A percentile compares a stretch with the other conserved stretches of the same genome.
Conservation (phyloP, 1,140 invertebrate genomes). For the Scaptomyza pallida region DNA sequence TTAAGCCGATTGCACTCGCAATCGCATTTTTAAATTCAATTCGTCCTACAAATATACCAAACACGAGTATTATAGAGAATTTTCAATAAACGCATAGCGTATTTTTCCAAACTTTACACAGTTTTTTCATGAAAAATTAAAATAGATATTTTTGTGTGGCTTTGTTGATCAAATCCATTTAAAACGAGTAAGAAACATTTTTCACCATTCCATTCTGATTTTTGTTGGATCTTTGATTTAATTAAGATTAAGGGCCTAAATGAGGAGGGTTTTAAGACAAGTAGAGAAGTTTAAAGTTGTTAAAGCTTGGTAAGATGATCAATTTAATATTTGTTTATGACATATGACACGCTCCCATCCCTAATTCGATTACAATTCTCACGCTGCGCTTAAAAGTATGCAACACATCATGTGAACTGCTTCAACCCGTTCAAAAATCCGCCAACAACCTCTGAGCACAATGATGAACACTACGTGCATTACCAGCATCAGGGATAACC, state of each 20-base stretch:
- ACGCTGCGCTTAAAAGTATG: constrained; percentile 59
- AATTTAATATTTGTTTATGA: not conserved
- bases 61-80: not conserved
- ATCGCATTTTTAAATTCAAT: constrained; percentile 16
- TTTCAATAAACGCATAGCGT: not conserved
- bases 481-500: constrained; percentile 30
- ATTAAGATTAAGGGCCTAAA: no score
- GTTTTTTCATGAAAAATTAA: not conserved
- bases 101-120: not conserved
- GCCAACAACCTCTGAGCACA: not conserved
- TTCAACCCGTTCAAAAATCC: constrained; percentile 1
- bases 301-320: no score
- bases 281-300: no score
- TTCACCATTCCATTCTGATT: not conserved
- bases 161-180: not conserved
- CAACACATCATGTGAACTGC: constrained; percentile 42
- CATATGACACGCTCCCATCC: not conserved
- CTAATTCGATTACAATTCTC: constrained; percentile 32
- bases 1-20: constrained; percentile 16
- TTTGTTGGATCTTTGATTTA: no score
- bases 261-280: no score
- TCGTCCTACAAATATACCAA: constrained; percentile 9
- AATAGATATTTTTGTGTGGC: not conserved
- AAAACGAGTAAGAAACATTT: not conserved
- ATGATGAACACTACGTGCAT: constrained; percentile 2